A percentile compares a stretch with the other conserved stretches of the same genome.
Evolutionary conservation across 1,140 invertebrate species (phyloP).

Genomic region (Mercenaria mercenaria): DNA sequence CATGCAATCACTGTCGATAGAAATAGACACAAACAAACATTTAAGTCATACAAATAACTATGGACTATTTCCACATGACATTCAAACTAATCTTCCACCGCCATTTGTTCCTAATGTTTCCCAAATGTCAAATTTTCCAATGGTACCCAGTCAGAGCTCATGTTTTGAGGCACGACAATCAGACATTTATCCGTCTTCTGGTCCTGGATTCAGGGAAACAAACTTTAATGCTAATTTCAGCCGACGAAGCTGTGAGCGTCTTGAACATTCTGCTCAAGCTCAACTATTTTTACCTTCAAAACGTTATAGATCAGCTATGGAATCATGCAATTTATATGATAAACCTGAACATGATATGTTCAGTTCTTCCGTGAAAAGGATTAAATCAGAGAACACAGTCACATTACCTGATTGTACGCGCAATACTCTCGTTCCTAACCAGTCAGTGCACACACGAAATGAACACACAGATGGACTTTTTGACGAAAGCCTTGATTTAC

Average conservation of each 20-base stretch:
- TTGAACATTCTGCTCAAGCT: neutral
- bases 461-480: conserved; percentile 10
- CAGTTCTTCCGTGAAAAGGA: conserved; percentile 28
- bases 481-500: conserved; percentile 49
- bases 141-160: neutral
- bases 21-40: conserved; percentile 70
- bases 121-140: neutral
- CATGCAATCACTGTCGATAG: conserved; percentile 64
- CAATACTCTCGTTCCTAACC: neutral
- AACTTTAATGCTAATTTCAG: conserved; percentile 2
- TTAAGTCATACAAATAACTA: conserved; percentile 63
- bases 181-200: neutral
- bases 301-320: conserved; percentile 15
- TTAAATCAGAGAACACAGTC: conserved; percentile 32
- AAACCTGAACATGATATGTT: conserved; percentile 23
- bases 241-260: conserved; percentile 20
- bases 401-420: conserved; percentile 27
- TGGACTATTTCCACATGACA: conserved; percentile 25
- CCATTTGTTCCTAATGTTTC: neutral
- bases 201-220: neutral
- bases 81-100: conserved; percentile 19
- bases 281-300: conserved; percentile 16
- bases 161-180: conserved; percentile 13
- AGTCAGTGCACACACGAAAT: neutral
- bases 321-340: conserved; percentile 14